Conservation (phyloP, 1,140 invertebrate species). For the Oryctes rhinoceros region DNA sequence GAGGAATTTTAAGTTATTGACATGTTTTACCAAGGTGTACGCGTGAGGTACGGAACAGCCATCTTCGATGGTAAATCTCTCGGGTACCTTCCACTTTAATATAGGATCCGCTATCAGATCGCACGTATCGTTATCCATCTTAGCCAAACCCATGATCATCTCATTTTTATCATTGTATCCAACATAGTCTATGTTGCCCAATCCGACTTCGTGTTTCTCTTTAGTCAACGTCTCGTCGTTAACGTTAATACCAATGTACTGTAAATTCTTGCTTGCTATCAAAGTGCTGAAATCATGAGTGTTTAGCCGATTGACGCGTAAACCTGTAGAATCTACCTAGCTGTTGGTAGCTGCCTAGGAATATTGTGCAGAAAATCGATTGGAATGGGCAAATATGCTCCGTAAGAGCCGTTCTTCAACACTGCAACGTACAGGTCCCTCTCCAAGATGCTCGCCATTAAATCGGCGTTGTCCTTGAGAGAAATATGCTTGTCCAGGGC, state of each 20-base stretch:
- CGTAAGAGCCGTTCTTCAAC: constrained; percentile 50
- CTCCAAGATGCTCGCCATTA: constrained; percentile 45
- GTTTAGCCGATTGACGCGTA: too few relatives aligned
- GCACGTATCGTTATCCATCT: constrained; percentile 52
- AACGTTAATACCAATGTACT: constrained; percentile 53
- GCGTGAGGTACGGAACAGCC: constrained; percentile 71
- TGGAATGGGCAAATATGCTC: constrained; percentile 50
- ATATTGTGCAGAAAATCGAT: constrained; percentile 52
- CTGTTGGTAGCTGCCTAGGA: neutral
- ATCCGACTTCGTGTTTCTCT: constrained; percentile 48
- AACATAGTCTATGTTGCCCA: constrained; percentile 58
- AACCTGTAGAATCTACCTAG: neutral
- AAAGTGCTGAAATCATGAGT: neutral
- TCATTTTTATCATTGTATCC: constrained; percentile 49
- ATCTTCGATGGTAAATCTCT: constrained; percentile 67
- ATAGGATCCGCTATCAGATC: constrained; percentile 54
- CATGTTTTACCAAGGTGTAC: constrained; percentile 63
- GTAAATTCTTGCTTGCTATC: constrained; percentile 18
- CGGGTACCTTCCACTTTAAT: constrained; percentile 67
- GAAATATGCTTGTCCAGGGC: constrained; percentile 53
- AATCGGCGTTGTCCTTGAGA: neutral
- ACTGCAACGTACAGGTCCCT: constrained; percentile 51
- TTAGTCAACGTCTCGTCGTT: constrained; percentile 55
- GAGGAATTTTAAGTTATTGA: constrained; percentile 44
- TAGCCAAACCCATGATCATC: constrained; percentile 55